Base-by-base conservation (phyloP, 2,113 vertebrate species). In the Lipophrys pholis region DNA sequence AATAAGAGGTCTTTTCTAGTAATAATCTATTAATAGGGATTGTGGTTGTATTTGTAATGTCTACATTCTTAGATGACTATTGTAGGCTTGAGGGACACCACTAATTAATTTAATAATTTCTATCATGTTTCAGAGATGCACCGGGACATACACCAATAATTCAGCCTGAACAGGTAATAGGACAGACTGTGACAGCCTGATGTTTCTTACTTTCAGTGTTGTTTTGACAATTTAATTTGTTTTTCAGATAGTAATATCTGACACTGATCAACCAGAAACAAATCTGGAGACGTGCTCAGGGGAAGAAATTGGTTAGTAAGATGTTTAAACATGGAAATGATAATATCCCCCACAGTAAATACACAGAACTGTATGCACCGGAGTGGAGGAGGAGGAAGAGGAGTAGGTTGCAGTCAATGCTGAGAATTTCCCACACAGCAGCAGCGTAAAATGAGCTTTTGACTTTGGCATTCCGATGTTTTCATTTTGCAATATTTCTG, bases 181-280 rank as follows among this genome's bases (percentile, higher is more conserved):
- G 43, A 43, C 30, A 49, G 43, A 62, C 59, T 62, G 43, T 30
- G 11, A 42, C 16, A 35, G 41, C 57, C 12, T 60, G 41, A 60
- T 0, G 8, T 45, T 45, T 60, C 17, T 60, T 35, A 35, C 57
- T 60, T 46, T 35, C 11, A 35, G 11, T 45, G 41, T 60, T 60
- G 40, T 60, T 61, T 8, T n/a, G 21, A 61, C 21, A 36, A 45
- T 48, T 46, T 36, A 17, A 17, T 42, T n/a, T 7, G 14, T 52
- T 65, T 53, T 53, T 4, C 16, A 65, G 49, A 65, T 53, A 42
- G 16, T 66, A 42, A 66, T 66, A 53, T 66, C 63, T 42, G 58
- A 61, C n/a, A 2, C 42, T 10, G 41, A 65, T 38, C 21, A 21
- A 36, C 14, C 21, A 46, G 14, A 56, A 16, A 52, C 46, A 30